Evolutionary conservation across 2,797 vertebrate genomes (phyloP), one percentile per base, ranked within the genome.

Genomic region (Alouatta caraya): DNA sequence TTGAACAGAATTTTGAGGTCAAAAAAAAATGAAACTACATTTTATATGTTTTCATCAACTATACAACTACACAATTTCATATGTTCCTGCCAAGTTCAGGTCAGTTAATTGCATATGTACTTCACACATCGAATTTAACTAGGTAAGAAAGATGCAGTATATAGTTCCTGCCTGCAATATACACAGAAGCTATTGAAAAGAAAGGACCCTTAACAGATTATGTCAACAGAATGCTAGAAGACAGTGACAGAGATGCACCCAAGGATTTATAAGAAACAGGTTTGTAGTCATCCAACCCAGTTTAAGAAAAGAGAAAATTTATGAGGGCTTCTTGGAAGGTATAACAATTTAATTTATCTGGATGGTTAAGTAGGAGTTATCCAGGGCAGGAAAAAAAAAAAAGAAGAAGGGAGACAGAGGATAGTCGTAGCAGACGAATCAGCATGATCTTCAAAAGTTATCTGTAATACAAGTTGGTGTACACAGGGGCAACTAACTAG

Each of bases 1-100:
- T 26, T 61, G 22, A 94, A 94, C 17, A 57, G 5, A 89, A 85
- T 93, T 96, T 79, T 88, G 50, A 79, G 90, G 67, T 88, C 59
- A 97, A 97, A 92, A 92, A 92, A 92, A n/a, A 96, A 88, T 39
- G 33, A 95, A 90, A 90, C 48, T 59, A 81, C 4, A 90, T 33
- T 55, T 57, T 46, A 39, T 72, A 73, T 30, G 21, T n/a, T 76
- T 64, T 82, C n/a, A 39, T 72, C 67, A 72, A 72, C 67, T 37
- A 72, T 11, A 72, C n/a, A 90, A 90, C 42, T 67, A 57, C 13
- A 57, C 50, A 85, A 92, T 28, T 55, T 57, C 37, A 78, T n/a
- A 78, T n/a, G 24, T 37, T 76, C 57, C 85, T 95, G 14, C 87
- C n/a, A 72, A 48, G n/a, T 79, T 95, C 22, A 33, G 70, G 39